Percentiles rank a stretch among this genome's conserved stretches.
These are phyloP conservation scores for Eurystomus glaucurus DNA, from an alignment of 2,797 vertebrate genomes.

Conservation along the genomic window DNA sequence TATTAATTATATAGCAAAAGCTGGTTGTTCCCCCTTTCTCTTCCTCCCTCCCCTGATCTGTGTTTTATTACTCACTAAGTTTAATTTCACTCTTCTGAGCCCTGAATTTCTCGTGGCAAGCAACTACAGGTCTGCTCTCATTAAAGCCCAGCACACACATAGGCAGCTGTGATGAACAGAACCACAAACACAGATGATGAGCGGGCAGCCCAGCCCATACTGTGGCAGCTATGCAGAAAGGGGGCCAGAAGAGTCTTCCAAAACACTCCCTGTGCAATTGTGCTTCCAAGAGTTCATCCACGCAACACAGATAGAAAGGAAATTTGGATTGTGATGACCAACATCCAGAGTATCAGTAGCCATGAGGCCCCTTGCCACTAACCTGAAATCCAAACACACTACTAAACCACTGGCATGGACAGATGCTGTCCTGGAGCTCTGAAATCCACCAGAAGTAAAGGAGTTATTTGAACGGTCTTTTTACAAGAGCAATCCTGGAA, in stretches of 20 bases:
- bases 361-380: neutral
- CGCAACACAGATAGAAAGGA: neutral
- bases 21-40: neutral
- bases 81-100: neutral
- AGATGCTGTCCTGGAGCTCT: neutral
- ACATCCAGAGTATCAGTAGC: neutral
- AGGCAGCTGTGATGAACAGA: rapidly evolving
- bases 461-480: neutral
- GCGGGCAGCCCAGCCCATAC: neutral
- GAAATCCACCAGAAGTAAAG: neutral
- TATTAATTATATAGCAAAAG: neutral
- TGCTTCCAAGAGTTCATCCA: neutral
- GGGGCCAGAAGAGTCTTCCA: neutral
- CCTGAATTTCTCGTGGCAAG: neutral
- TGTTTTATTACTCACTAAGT: neutral
- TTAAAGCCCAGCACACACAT: neutral
- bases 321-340: neutral
- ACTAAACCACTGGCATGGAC: neutral
- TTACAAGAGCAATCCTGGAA: neutral
- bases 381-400: neutral
- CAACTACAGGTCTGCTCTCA: neutral
- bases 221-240: neutral
- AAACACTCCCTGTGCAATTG: neutral
- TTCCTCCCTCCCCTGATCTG: neutral
- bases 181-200: neutral